Evolutionary conservation across 2,113 vertebrate genomes (phyloP), one percentile per base, ranked within the genome.

Genomic region (Anthoscopus minutus): DNA sequence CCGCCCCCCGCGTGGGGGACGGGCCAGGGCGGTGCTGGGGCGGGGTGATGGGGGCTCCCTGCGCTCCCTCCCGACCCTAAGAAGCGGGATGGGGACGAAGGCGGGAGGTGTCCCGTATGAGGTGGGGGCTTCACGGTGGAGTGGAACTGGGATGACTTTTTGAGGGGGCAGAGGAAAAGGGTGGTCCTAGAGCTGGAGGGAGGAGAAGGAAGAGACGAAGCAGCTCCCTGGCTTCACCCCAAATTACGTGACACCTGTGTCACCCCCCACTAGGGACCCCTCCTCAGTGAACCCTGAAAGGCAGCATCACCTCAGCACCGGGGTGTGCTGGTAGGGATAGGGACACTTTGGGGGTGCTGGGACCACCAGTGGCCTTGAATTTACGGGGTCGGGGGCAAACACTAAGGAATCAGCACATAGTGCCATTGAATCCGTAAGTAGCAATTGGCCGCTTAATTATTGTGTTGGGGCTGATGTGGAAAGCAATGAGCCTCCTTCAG

Each of bases 1-100:
- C 96, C 96, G 93, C 92, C 86, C 88, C 93, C 94, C 93, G 88
- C n/a, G 88, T 53, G 56, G 62, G 97, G 96, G 90, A 89, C 97
- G 96, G 96, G 95, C 93, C 89, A 22, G 66, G 28, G 51, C 48
- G 27, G 56, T 6, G 81, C 31, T 25, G 45, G 42, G 58, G 48
- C 54, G 66, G 72, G 97, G 7, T 24, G 1, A 22, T 2, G 97
- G 7, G 33, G 57, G 57, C 4, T 92, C 89, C 37, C 70, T 20
- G 33, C 0, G 51, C 0, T 13, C 51, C 38, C 50, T 54, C 33
- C 42, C 10, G 37, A 56, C 67, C 67, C 50, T 2, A 4, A 23
- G 69, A 5, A 38, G 28, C 33, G 42, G 31, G 47, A 20, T 21
- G 45, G 35, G 72, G 60, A 4, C 1, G 28, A 9, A 10, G 37